Base-by-base conservation (phyloP, 1,140 invertebrate species). In the Brachionus asplanchnoidis region DNA sequence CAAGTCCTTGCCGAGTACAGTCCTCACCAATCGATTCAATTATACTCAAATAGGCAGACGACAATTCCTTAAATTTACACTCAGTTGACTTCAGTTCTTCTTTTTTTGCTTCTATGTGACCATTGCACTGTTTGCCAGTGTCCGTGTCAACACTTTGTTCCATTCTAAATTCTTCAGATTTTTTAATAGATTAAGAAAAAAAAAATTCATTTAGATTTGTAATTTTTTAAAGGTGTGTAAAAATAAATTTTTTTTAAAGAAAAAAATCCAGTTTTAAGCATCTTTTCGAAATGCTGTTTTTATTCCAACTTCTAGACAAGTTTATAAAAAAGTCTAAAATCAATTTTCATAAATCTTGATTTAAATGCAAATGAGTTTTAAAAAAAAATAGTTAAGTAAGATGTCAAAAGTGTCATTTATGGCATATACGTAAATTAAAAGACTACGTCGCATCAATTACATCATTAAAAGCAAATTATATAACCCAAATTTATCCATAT, bases 1-100 rank as follows among this genome's bases (percentile, higher is more conserved):
- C 89, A 0, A 99, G 91, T n/a, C 98, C 98, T 87, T 95, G 94
- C 26, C 98, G 91, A 66, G 94, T 93, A 0, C 95, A 94, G 90
- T 99, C 95, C 90, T 99, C 98, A n/a, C 97, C 97, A 14, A 99
- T 66, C 11, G 66, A 4, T 32, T 77, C 26, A 40, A 84, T 68
- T 17, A 84, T 84, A 26, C 44, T 40, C 28, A 66, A 40, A 44
- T 75, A 84, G 9, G 66, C 40, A 12, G 20, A 12, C 9, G 73
- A 77, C 11, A 77, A 23, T 12, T 77, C 9, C 23, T 77, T 28
- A 28, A 32, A 50, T 77, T 42, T 36, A 8, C 8, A 73, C 0
- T 40, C 17, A 20, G 7, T 2, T n/a, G 66, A n/a, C 2, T 26
- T 20, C 7, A 28, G 0, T 3, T 23, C 8, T 7, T 20, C 11